Conservation (phyloP, 2,888 invertebrate genomes). For the Andrena minutula region DNA sequence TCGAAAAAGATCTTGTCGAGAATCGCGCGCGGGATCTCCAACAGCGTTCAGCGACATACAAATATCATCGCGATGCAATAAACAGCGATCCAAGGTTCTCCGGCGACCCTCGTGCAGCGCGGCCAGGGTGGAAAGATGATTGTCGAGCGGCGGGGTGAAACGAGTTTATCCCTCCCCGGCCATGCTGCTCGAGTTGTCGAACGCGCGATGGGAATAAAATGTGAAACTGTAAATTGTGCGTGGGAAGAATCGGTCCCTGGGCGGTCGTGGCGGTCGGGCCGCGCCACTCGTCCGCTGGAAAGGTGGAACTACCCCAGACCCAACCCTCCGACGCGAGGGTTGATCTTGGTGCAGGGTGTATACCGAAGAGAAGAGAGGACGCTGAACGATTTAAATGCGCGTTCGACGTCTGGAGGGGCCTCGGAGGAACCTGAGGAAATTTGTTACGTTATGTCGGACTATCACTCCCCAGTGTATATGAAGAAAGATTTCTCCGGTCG, state of each 20-base stretch:
- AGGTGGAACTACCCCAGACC: conserved; percentile 36
- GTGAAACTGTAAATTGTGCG: conserved; percentile 85
- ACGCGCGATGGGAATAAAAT: conserved; percentile 84
- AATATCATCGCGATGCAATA: conserved; percentile 31
- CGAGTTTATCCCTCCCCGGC: conserved; percentile 76
- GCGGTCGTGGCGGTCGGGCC: conserved; percentile 73
- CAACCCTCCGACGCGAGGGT: conserved; percentile 27
- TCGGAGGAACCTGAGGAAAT: conserved; percentile 76
- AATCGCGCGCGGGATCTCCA: too few relatives aligned
- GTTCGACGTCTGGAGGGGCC: conserved; percentile 67
- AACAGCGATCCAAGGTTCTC: conserved; percentile 40
- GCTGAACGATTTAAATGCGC: conserved; percentile 82
- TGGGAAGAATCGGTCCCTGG: conserved; percentile 84
- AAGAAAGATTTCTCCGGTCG: conserved; percentile 78
- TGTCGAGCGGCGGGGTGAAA: conserved; percentile 73
- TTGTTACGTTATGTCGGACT: conserved; percentile 82
- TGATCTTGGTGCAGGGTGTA: conserved; percentile 19
- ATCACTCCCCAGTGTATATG: conserved; percentile 84
- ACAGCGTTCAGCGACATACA: neutral
- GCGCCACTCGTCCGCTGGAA: conserved; percentile 47
- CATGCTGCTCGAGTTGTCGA: conserved; percentile 59
- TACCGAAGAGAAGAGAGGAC: neutral
- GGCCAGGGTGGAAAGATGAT: conserved; percentile 66
- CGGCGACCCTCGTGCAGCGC: conserved; percentile 16
- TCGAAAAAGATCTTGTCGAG: too few relatives aligned